Conservation (phyloP, 2,797 vertebrate species). For the Tolypeutes matacus region DNA sequence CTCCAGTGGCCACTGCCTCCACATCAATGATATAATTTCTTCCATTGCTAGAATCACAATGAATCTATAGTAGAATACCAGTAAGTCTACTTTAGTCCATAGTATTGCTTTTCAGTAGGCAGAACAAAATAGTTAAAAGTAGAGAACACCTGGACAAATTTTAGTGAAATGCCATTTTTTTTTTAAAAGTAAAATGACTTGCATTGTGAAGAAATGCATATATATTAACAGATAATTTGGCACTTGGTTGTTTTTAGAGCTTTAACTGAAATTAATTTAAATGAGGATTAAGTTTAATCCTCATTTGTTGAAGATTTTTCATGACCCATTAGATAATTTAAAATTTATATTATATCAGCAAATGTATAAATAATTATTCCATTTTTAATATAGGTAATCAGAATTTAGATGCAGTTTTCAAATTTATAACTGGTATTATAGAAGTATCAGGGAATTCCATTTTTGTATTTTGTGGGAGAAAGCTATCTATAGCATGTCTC, state of each 20-base stretch:
- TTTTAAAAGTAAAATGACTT: conserved; percentile 25
- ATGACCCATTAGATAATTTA: conserved; percentile 46
- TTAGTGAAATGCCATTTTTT: background rate
- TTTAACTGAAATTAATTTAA: conserved; percentile 19
- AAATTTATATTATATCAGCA: conserved; percentile 42
- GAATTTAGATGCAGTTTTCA: conserved; percentile 32
- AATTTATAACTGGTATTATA: conserved; percentile 8
- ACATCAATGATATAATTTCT: no score
- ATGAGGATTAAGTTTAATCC: background rate
- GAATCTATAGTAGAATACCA: no score
- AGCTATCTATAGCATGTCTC: background rate
- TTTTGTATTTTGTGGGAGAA: conserved; percentile 10
- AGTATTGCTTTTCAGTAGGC: background rate
- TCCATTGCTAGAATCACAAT: no score
- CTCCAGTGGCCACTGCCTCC: no score
- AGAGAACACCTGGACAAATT: background rate
- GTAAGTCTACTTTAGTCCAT: no score
- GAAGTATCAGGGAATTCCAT: conserved; percentile 19
- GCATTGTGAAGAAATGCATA: background rate
- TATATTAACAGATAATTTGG: background rate
- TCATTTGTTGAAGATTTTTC: background rate
- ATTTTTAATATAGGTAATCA: conserved; percentile 47
- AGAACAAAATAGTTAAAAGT: conserved; percentile 33
- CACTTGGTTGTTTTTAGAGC: background rate
- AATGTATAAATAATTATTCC: conserved; percentile 40